phyloP scores from a whole-genome alignment of 2,797 vertebrate species.

The Xenentodon cancila region DNA sequence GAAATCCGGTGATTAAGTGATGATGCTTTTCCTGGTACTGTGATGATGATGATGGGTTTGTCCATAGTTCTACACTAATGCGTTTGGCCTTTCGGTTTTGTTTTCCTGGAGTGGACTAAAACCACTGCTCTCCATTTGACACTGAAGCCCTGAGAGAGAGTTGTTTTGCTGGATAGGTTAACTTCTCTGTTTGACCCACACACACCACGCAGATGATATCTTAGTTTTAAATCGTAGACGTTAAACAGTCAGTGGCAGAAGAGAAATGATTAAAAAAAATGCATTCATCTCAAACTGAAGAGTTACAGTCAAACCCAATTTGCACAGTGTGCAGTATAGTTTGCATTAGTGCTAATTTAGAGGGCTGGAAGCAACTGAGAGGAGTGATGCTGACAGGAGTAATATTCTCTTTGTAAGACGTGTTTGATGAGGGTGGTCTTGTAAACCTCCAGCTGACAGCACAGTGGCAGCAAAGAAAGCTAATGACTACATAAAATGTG shows the following conservation, averaged over 20 bases:
- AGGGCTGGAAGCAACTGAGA: conserved; percentile 23
- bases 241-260: conserved; percentile 38
- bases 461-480: conserved; percentile 18
- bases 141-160: background rate
- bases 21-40: too few species aligned
- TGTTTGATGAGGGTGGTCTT: conserved; percentile 42
- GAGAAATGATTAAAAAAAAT: conserved; percentile 34
- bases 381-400: conserved; percentile 29
- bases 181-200: background rate
- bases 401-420: conserved; percentile 32
- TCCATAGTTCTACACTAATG: too few species aligned
- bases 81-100: too few species aligned
- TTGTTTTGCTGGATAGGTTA: conserved; percentile 2
- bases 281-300: conserved; percentile 36
- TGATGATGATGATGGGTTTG: too few species aligned
- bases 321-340: conserved; percentile 39
- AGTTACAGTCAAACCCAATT: conserved; percentile 51
- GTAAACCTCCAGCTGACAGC: conserved; percentile 38
- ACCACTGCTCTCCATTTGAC: too few species aligned
- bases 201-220: conserved; percentile 22
- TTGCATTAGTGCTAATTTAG: conserved; percentile 43
- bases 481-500: conserved; percentile 37
- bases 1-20: too few species aligned
- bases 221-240: conserved; percentile 55
- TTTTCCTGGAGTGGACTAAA: too few species aligned